Base-by-base conservation (phyloP, 2,888 invertebrate species). In the Apamea anceps region DNA sequence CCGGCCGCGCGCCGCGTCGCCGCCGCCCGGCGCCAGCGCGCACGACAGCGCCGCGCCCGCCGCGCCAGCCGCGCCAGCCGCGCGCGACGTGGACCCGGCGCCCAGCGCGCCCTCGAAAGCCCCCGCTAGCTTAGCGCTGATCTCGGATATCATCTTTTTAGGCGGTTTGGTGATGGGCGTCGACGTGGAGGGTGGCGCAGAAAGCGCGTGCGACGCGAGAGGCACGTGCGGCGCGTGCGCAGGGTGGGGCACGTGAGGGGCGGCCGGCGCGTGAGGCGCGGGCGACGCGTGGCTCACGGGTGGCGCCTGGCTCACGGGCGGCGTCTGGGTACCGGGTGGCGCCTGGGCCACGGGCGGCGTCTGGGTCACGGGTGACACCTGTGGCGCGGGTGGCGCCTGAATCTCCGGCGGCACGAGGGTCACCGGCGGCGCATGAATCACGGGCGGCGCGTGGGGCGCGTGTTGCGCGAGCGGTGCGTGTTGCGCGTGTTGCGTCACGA, bases 71-170 rank as follows among this genome's bases (percentile, higher is more conserved):
- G 72, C 5, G 48, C 15, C 37, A 15, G 80, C 85, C 75, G 83
- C 88, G 72, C 85, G 25, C 10, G 65, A 81, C 77, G 80, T 48
- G 45, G 85, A 76, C 8, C 81, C 85, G 63, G 90, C 88, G 54
- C 92, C 93, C 0, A 93, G 92, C 21, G 93, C 93, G 6, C 94
- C 93, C 60, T 96, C 96, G 87, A 96, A 96, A 0, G 93, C 93
- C 74, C 94, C 92, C 66, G 96, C 94, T 28, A 96, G 89, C 86
- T 96, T 95, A 37, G 96, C 95, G 88, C 95, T 95, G 80, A 96
- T 96, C 89, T 96, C 96, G 7, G 96, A 96, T 89, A 97, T 94
- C 94, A 97, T 95, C 87, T 97, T 95, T 86, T 96, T 96, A 2
- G 96, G 95, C 10, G 96, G 95, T 79, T 96, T 96, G 84, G 95